These are phyloP conservation scores for Bucco capensis DNA, from an alignment of 2,113 vertebrate species.

Conservation along the genomic window DNA sequence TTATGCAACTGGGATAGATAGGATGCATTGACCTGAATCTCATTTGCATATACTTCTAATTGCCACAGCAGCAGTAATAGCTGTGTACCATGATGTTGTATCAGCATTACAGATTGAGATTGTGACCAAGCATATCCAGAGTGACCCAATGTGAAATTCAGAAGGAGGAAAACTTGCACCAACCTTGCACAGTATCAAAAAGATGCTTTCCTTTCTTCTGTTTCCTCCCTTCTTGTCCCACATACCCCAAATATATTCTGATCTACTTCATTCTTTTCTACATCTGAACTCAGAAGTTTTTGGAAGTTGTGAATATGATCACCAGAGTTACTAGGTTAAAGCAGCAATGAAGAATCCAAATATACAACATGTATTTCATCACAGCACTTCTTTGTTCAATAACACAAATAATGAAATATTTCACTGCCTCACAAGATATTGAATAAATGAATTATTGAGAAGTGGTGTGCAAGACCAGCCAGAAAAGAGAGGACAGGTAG, in stretches of 20 bases:
- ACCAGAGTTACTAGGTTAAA: not conserved
- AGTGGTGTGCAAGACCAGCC: not conserved
- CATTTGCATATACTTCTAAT: not conserved
- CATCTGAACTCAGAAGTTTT: not conserved
- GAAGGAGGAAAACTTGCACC: not conserved
- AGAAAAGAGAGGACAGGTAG: not conserved
- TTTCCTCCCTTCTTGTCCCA: not conserved
- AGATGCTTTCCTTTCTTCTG: not conserved
- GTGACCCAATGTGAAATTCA: not conserved
- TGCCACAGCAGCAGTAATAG: not conserved
- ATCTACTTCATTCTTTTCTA: not conserved
- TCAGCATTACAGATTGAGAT: not conserved
- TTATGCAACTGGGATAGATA: conserved; percentile 7
- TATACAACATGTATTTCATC: not conserved
- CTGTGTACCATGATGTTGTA: not conserved
- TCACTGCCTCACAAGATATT: not conserved
- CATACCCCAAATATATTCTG: not conserved
- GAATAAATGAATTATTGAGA: not conserved
- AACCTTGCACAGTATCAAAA: not conserved
- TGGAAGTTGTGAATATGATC: not conserved
- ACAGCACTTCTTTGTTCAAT: not conserved
- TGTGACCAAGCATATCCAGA: not conserved
- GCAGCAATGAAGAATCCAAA: not conserved
- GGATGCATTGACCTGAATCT: not conserved
- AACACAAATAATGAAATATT: not conserved